Evolutionary conservation across 2,113 vertebrate species (phyloP).

Genomic region (Coryphaenoides rupestris): DNA sequence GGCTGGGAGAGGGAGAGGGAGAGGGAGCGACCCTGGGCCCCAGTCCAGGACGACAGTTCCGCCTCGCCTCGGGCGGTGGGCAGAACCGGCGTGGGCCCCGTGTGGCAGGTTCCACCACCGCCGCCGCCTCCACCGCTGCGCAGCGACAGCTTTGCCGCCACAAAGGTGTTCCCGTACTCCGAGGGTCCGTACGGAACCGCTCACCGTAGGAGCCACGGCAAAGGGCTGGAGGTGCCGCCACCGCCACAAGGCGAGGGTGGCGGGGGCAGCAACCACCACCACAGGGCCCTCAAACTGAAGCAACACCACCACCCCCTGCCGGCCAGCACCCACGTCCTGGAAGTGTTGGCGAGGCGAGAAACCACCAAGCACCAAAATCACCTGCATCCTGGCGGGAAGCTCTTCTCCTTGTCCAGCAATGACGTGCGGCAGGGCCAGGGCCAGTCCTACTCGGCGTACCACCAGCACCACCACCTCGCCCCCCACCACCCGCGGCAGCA

Average conservation of each 20-base stretch:
- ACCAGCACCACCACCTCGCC: no score
- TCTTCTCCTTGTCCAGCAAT: conserved; percentile 80
- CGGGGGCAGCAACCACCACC: conserved; percentile 52
- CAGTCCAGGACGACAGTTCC: no score
- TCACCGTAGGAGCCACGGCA: conserved; percentile 56
- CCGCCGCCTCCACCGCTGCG: conserved; percentile 78
- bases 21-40: conserved; percentile 53
- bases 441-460: conserved; percentile 34
- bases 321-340: no score
- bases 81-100: conserved; percentile 70
- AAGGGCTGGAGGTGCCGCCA: conserved; percentile 58
- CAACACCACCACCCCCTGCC: neutral
- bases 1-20: no score
- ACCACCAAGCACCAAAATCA: conserved; percentile 48
- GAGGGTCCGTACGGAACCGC: conserved; percentile 57
- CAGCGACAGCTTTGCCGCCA: conserved; percentile 85
- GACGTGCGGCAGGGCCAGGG: conserved; percentile 72
- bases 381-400: conserved; percentile 55
- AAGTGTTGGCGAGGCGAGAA: no score
- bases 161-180: conserved; percentile 66
- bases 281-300: conserved; percentile 29
- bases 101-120: conserved; percentile 84
- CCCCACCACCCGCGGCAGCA: conserved; percentile 77
- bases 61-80: conserved; percentile 55
- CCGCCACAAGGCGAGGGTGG: no score